A percentile compares a stretch with the other conserved stretches of the same genome.
Conservation (phyloP, 1,140 invertebrate genomes). For the Hylaeus anthracinus region DNA sequence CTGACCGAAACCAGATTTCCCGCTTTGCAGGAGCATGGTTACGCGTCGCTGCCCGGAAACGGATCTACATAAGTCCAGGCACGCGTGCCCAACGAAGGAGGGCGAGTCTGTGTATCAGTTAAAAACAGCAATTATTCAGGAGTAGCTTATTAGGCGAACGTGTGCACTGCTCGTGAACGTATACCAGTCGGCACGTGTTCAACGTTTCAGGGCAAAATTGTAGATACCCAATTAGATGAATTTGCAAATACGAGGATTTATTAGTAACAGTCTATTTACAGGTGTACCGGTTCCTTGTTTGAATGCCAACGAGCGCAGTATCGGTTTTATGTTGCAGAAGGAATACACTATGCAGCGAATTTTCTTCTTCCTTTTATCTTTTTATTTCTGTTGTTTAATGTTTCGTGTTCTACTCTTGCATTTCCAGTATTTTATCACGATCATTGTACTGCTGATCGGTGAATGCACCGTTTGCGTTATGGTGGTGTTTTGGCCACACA, state of each 20-base stretch:
- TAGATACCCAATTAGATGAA: background rate
- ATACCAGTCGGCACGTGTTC: background rate
- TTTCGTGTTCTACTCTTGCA: conserved; percentile 26
- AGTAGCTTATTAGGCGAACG: conserved; percentile 29
- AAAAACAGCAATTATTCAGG: conserved; percentile 63
- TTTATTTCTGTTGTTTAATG: too few species aligned
- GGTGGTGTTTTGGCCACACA: conserved; percentile 89
- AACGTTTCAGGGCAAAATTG: background rate
- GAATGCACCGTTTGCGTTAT: conserved; percentile 88
- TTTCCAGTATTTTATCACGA: conserved; percentile 87
- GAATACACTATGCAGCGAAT: too few species aligned
- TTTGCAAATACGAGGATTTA: background rate
- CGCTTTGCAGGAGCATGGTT: conserved; percentile 55
- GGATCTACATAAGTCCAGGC: conserved; percentile 60
- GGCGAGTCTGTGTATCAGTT: conserved; percentile 50
- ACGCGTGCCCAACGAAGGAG: conserved; percentile 59
- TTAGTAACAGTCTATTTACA: conserved; percentile 26
- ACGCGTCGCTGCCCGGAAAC: conserved; percentile 69
- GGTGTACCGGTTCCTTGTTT: background rate
- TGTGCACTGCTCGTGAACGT: conserved; percentile 7
- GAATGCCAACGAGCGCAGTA: conserved; percentile 4
- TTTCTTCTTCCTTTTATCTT: background rate
- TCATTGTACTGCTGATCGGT: conserved; percentile 86
- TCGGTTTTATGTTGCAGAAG: background rate
- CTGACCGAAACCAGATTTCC: conserved; percentile 61